A percentile compares a stretch with the other conserved stretches of the same genome.
phyloP scores from a whole-genome alignment of 2,113 vertebrate genomes.

The Orthochromis malagaraziensis region DNA sequence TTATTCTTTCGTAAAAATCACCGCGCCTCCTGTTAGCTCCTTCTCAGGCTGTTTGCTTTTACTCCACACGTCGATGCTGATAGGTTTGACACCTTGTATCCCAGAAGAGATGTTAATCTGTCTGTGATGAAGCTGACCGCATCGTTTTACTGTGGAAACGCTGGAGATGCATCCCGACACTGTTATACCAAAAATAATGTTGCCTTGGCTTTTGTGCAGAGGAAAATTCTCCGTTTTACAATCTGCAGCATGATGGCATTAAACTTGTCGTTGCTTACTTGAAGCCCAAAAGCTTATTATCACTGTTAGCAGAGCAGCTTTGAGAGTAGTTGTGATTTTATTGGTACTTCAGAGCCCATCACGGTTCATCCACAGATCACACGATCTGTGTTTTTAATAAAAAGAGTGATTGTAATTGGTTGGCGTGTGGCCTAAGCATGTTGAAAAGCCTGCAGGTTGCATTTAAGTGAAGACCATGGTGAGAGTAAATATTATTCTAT shows the following conservation, averaged over 20 bases:
- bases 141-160: background rate
- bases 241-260: background rate
- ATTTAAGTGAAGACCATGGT: background rate
- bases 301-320: background rate
- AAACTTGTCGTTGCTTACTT: background rate
- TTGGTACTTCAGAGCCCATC: background rate
- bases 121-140: background rate
- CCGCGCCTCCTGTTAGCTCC: fast-evolving
- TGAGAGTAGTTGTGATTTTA: background rate
- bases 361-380: background rate
- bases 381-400: background rate
- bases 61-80: background rate
- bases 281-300: background rate
- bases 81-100: background rate
- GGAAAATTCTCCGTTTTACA: background rate
- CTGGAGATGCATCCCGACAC: background rate
- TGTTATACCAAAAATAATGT: slow-evolving; percentile 14
- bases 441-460: background rate
- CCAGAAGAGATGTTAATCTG: background rate
- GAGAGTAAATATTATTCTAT: background rate
- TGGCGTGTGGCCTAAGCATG: background rate
- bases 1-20: background rate
- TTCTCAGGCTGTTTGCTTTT: background rate
- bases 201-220: background rate
- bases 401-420: background rate